Evolutionary conservation across 2,888 invertebrate species (phyloP).

Genomic region (Capitulum mitella): DNA sequence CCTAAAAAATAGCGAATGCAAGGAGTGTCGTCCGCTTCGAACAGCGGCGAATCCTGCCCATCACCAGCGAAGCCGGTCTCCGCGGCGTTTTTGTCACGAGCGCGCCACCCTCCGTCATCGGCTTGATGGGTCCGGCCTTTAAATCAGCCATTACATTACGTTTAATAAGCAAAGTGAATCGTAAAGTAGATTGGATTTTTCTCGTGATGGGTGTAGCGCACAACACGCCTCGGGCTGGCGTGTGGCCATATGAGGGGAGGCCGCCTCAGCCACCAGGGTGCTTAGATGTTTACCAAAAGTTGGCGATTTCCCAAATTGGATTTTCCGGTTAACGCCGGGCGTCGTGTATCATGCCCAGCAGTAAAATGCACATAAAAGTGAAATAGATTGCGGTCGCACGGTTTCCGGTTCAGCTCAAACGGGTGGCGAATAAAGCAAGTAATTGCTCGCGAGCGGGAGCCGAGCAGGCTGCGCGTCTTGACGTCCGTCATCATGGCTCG

Average conservation of each 20-base stretch:
- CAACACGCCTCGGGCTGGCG: background rate
- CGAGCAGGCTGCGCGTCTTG: background rate
- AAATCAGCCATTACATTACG: constrained; percentile 22
- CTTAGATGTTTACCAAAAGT: constrained; percentile 21
- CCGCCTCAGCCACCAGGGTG: background rate
- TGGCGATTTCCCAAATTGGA: constrained; percentile 15
- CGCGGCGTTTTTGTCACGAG: constrained; percentile 1
- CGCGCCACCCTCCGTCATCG: background rate
- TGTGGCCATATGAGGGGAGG: background rate
- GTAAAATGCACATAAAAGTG: constrained; percentile 19
- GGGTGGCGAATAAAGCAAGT: background rate
- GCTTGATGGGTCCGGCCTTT: background rate
- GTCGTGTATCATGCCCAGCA: background rate
- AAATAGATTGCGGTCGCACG: background rate
- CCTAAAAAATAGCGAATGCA: background rate
- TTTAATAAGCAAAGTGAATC: constrained; percentile 24
- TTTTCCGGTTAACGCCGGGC: constrained; percentile 2
- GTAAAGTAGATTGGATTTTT: constrained; percentile 22
- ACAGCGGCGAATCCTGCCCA: background rate
- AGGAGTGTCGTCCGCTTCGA: background rate
- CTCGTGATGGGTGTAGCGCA: background rate
- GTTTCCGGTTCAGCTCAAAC: background rate
- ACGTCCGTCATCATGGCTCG: background rate
- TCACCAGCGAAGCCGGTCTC: background rate
- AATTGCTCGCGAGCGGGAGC: background rate